A percentile compares a stretch with the other conserved stretches of the same genome.
phyloP scores from a whole-genome alignment of 2,888 invertebrate species.

The Cheilosia variabilis region DNA sequence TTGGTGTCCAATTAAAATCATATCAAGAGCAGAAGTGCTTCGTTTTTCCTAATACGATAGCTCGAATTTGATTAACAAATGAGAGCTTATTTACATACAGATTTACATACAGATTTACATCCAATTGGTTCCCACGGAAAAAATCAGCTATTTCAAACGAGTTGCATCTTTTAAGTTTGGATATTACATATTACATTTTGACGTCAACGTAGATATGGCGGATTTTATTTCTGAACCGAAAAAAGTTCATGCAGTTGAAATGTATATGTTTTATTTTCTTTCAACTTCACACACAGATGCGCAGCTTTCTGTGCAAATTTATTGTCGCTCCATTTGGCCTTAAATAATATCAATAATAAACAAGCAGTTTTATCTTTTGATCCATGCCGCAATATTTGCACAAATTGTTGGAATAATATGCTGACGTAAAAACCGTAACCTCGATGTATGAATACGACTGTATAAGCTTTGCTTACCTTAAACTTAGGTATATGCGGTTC shows the following conservation, averaged over 20 bases:
- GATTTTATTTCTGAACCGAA: neutral
- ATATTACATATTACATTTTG: too few species aligned
- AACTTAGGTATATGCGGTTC: neutral
- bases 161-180: neutral
- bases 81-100: too few species aligned
- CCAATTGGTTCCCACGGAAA: too few species aligned
- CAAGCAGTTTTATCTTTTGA: slow-evolving; percentile 27
- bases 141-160: too few species aligned
- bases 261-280: slow-evolving; percentile 1
- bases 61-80: too few species aligned
- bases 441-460: slow-evolving; percentile 8
- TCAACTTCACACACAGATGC: neutral
- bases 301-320: slow-evolving; percentile 39
- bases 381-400: slow-evolving; percentile 43
- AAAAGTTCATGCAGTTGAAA: too few species aligned
- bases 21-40: too few species aligned
- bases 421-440: slow-evolving; percentile 20
- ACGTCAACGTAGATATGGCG: too few species aligned
- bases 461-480: neutral
- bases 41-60: too few species aligned
- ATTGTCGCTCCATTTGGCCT: slow-evolving; percentile 29
- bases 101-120: too few species aligned
- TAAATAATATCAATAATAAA: slow-evolving; percentile 17
- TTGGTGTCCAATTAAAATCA: too few species aligned
- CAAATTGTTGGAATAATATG: slow-evolving; percentile 36